Evolutionary conservation across 2,797 vertebrate genomes (phyloP).

Genomic region (Poecile montanus): DNA sequence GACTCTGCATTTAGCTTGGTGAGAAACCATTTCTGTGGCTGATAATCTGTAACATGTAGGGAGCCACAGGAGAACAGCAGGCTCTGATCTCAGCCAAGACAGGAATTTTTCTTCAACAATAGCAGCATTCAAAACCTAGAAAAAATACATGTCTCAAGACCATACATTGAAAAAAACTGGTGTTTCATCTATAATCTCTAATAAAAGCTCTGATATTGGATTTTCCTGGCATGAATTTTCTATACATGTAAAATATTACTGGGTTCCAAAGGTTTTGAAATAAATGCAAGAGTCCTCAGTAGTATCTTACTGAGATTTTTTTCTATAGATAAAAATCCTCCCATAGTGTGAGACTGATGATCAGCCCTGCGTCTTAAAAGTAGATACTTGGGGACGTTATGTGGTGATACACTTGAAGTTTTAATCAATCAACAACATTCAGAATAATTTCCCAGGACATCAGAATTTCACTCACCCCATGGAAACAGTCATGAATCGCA

Average conservation of each 20-base stretch:
- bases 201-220: not conserved
- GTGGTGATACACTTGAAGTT: not conserved
- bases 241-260: not conserved
- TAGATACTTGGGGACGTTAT: not conserved
- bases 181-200: not conserved
- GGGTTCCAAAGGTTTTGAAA: not conserved
- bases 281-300: not conserved
- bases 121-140: constrained; percentile 75
- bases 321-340: not conserved
- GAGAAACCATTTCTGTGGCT: constrained; percentile 74
- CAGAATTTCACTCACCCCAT: constrained; percentile 68
- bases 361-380: not conserved
- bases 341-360: not conserved
- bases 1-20: constrained; percentile 79
- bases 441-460: not conserved
- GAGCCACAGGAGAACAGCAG: constrained; percentile 84
- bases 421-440: not conserved
- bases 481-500: constrained; percentile 78
- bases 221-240: not conserved
- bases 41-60: constrained; percentile 80
- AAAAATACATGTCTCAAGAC: not conserved
- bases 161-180: not conserved
- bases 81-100: constrained; percentile 83
- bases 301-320: not conserved
- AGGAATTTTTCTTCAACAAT: constrained; percentile 79